Base-by-base conservation (phyloP, 30 jellyfish, hydroid and myxozoan genomes). In the Aurelia sp. region DNA sequence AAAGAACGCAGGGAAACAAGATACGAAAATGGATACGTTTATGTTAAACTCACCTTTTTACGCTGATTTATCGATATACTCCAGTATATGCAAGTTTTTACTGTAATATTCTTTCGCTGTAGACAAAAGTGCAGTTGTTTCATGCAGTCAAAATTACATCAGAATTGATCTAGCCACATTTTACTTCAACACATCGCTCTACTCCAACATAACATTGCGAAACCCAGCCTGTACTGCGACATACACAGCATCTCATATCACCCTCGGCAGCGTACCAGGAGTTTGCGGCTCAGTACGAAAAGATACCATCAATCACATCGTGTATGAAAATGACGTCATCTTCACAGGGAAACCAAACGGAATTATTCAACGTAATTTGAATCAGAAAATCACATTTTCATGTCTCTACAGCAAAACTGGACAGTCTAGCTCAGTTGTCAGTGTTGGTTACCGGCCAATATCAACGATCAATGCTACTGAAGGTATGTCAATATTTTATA, bases 101-200 rank as follows among this genome's bases (percentile, higher is more conserved):
- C 11, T 4, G 38, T 51, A 6, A 17, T 48, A 13, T 18, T 9
- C 51, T 48, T 73, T 10, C 31, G 5, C 35, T 38, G 70, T 3
- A 73, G 85, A 73, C 35, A 73, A 73, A 52, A 73, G 71, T 55
- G 65, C 71, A 15, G 69, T 30, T 15, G 85, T 73, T 17, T 41
- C 85, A 4, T 73, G 85, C 71, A 73, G 70, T 40, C 41, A 48
- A 27, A 73, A 44, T 47, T 73, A 73, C 71, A 73, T 73, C 73
- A 44, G 70, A 22, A 51, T 73, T 35, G 70, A 73, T 20, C 66
- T 73, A 3, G 85, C 51, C 41, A 51, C 58, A 73, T 15, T 31
- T 55, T 51, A 17, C 47, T 73, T 35, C 85, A 30, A 73, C 19
- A 52, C 71, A 16, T 73, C 85, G 18, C 52, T 13, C 24, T 73